Base-by-base conservation (phyloP, 2,113 vertebrate species). In the Cynopterus brachyotis region DNA sequence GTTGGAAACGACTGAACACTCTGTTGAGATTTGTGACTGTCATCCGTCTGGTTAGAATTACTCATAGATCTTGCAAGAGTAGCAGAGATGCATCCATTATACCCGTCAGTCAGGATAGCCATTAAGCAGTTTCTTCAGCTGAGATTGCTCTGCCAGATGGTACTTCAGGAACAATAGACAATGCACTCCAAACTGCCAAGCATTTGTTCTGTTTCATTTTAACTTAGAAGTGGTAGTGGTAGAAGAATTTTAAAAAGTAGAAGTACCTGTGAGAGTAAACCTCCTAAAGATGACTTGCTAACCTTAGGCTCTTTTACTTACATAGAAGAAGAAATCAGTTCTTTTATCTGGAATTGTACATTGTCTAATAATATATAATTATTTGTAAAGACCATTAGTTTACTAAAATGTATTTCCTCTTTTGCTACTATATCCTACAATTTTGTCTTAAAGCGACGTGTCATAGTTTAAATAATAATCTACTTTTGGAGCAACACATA, bases 21-120 rank as follows among this genome's bases (percentile, higher is more conserved):
- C 81, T 87, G 30, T 57, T 96, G 90, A 95, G 94, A 97, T 97
- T 95, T 97, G 96, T 96, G 96, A 96, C 96, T 96, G 50, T 82
- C 90, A 97, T 93, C 60, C 11, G 5, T 92, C 88, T 95, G 90
- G 70, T 79, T 97, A 87, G 60, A 96, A 98, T 97, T 97, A 96
- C 94, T 94, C 96, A 94, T 89, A 96, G 94, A 96, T 97, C 76
- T 97, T 97, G 37, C 47, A 91, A 88, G 47, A 97, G 81, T 64
- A 94, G 87, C 83, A 91, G 67, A 57, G 67, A 95, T 73, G 50
- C 84, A 97, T 95, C 57, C 57, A 78, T 96, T 95, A 92, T 50
- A 94, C 67, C 53, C 30, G 0, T 90, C 96, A 95, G 75, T 91
- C 55, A 96, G 89, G 50, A 62, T 73, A 62, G 80, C 78, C 96